Evolutionary conservation across 2,888 invertebrate species (phyloP).

Genomic region (Mythimna impura): DNA sequence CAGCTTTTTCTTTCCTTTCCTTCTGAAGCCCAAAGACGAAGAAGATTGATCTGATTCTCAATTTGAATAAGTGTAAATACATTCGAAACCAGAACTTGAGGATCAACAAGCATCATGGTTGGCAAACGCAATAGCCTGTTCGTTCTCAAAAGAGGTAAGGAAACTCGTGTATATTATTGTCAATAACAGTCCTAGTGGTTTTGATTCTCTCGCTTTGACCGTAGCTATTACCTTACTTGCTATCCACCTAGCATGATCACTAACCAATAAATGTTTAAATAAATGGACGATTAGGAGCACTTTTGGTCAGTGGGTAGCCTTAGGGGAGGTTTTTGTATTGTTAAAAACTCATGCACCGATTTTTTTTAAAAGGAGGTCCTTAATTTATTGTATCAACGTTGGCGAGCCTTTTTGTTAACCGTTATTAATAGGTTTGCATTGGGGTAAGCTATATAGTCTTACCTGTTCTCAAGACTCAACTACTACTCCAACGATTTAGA

Average conservation of each 20-base stretch:
- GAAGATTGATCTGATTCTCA: neutral
- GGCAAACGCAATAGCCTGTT: slow-evolving; percentile 82
- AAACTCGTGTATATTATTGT: neutral
- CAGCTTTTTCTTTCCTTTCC: neutral
- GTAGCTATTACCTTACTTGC: neutral
- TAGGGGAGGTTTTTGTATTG: no score
- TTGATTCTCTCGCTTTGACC: neutral
- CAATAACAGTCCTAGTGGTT: neutral
- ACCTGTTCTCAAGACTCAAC: neutral
- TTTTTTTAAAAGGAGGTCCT: neutral
- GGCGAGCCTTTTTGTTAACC: neutral
- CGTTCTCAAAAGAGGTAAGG: slow-evolving; percentile 86
- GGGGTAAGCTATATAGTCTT: neutral
- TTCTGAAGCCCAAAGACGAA: neutral
- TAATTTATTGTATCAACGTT: neutral
- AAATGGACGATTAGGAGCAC: no score
- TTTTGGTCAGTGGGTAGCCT: no score
- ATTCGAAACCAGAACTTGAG: neutral
- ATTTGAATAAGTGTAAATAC: neutral
- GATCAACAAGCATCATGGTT: slow-evolving; percentile 73
- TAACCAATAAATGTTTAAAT: neutral
- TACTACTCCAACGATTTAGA: neutral
- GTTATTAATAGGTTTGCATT: neutral
- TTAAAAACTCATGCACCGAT: no score
- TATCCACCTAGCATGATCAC: neutral